phyloP scores from a whole-genome alignment of 2,113 vertebrate genomes.

The Oncorhynchus clarkii region DNA sequence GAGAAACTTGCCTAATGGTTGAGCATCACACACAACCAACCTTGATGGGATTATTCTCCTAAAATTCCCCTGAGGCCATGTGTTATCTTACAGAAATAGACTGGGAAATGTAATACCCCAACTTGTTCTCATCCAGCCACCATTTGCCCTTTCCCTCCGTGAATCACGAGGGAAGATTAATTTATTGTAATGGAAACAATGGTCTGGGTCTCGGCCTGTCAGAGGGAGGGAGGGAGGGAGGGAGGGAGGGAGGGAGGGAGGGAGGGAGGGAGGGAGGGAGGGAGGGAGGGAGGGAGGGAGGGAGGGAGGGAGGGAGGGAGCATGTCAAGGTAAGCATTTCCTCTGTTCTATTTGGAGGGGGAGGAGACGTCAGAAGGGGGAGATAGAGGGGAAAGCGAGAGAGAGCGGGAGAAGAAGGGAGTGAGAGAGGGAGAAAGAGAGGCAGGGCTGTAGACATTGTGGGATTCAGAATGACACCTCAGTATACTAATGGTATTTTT shows the following conservation, averaged over 20 bases:
- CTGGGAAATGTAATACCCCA: slow-evolving; percentile 62
- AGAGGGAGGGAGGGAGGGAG: too few species aligned
- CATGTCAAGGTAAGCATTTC: too few species aligned
- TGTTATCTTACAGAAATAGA: slow-evolving; percentile 62
- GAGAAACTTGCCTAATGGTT: slow-evolving; percentile 48
- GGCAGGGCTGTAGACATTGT: background rate
- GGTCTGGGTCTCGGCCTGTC: background rate
- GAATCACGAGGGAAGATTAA: slow-evolving; percentile 41
- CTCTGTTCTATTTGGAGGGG: too few species aligned
- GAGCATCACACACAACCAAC: slow-evolving; percentile 51
- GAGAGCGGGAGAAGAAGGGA: background rate
- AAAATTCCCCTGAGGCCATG: slow-evolving; percentile 53
- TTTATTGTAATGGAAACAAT: slow-evolving; percentile 59
- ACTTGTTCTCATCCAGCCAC: slow-evolving; percentile 46
- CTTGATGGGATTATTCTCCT: slow-evolving; percentile 67
- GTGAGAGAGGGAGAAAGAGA: background rate
- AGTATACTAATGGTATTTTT: background rate
- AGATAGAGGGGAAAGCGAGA: background rate
- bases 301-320: too few species aligned
- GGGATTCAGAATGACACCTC: too few species aligned
- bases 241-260: too few species aligned
- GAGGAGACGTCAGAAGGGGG: background rate
- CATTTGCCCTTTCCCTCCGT: slow-evolving; percentile 36
- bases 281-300: too few species aligned
- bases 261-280: too few species aligned